Base-by-base conservation (phyloP, 30 jellyfish, hydroid and myxozoan genomes). In the Cassiopea xamachana region DNA sequence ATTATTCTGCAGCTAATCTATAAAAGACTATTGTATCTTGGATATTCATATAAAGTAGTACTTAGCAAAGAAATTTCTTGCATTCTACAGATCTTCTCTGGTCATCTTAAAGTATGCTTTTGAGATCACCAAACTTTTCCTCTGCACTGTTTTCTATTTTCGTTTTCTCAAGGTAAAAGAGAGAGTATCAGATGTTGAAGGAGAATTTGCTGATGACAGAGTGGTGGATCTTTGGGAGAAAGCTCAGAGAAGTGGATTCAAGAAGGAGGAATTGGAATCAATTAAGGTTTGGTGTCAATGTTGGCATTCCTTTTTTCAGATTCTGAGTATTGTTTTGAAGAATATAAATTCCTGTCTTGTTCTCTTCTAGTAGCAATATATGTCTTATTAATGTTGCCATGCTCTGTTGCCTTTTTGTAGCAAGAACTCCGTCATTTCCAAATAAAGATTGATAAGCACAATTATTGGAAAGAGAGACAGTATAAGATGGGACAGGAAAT, bases 361-460 rank as follows among this genome's bases (percentile, higher is more conserved):
- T 81, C 27, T 81, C 86, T 4, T 2, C 10, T 74, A 10, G 43
- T 7, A 74, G 27, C 60, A 17, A 2, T 1, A 16, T 55, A 43
- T 48, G 7, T 43, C 46, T 27, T 45, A 14, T 77, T 55, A 0
- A 7, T 74, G 48, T 46, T 43, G 15, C 12, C 17, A 17, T 73
- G 4, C 51, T 73, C 12, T 27, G 51, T 3, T 27, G 27, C 45
- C 5, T 73, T 39, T 73, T 73, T 67, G 60, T 81, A 92, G 97
- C 89, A 77, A 85, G 97, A 92, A 78, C 92, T 92, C 19, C 46
- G 47, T 44, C 97, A 92, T 73, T 92, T 92, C 50, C 97, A 92
- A 80, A 77, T 59, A 10, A 82, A 95, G 45, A 80, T 92, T 77
- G 94, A 92, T 80, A 92, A 92, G 70, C 94, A 84, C 69, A 74